Evolutionary conservation across 2,888 invertebrate species (phyloP).

Genomic region (Leptodirus hochenwartii): DNA sequence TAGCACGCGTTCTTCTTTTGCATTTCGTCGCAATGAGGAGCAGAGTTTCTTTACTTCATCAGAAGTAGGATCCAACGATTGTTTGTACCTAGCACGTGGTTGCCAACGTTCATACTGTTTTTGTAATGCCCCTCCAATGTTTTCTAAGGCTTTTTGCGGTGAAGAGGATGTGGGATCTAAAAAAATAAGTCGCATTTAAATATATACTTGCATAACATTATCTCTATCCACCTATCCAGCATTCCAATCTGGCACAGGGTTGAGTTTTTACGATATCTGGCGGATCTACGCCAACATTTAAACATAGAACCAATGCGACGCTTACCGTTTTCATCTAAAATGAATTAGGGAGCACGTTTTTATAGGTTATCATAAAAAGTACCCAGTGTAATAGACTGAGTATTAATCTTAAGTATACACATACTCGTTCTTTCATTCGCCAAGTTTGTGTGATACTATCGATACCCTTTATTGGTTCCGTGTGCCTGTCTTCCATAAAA

Average conservation of each 20-base stretch:
- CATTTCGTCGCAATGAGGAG: conserved; percentile 82
- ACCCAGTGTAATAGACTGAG: neutral
- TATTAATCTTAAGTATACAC: conserved; percentile 12
- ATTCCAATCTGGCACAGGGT: conserved; percentile 88
- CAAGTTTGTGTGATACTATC: conserved; percentile 57
- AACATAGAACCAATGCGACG: conserved; percentile 90
- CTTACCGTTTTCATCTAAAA: conserved; percentile 96
- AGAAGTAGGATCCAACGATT: conserved; percentile 89
- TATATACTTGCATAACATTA: neutral
- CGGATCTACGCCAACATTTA: conserved; percentile 99
- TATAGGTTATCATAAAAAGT: conserved; percentile 3
- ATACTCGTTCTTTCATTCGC: conserved; percentile 83
- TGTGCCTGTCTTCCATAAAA: conserved; percentile 56
- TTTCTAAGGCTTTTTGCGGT: conserved; percentile 80
- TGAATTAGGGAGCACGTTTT: conserved; percentile 9
- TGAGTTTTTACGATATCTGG: conserved; percentile 95
- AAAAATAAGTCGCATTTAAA: conserved; percentile 13
- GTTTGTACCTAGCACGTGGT: conserved; percentile 92
- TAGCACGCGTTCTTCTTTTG: conserved; percentile 93
- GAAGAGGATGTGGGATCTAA: conserved; percentile 74
- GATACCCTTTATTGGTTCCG: conserved; percentile 49
- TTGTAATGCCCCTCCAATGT: conserved; percentile 79
- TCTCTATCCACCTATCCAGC: conserved; percentile 74
- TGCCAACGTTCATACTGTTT: conserved; percentile 98
- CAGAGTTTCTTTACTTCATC: conserved; percentile 97